Evolutionary conservation across 2,113 vertebrate species (phyloP).

Genomic region (Melanerpes formicivorus): DNA sequence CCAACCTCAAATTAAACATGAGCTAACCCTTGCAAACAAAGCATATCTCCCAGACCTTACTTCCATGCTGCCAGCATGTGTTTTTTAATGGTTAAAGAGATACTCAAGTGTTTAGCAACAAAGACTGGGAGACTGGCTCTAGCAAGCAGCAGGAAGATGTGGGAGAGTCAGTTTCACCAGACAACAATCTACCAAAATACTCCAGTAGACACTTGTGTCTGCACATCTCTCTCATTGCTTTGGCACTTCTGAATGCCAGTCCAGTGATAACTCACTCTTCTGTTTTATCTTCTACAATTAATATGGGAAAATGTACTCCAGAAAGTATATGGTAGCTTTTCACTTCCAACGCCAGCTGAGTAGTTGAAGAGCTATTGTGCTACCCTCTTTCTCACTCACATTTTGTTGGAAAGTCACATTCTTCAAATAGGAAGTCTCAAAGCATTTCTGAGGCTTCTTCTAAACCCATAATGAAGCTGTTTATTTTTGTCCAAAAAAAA

Average conservation of each 20-base stretch:
- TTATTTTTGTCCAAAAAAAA: too few species aligned
- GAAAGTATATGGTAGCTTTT: neutral
- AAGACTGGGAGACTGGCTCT: neutral
- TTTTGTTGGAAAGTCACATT: neutral
- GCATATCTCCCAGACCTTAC: neutral
- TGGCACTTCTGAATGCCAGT: neutral
- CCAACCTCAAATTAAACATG: neutral
- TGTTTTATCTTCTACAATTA: neutral
- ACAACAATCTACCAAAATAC: neutral
- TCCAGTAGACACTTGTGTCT: neutral
- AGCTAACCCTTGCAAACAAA: neutral
- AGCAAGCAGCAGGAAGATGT: neutral
- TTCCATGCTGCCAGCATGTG: neutral
- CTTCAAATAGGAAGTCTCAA: neutral
- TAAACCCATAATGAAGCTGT: neutral
- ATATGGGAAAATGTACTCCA: neutral
- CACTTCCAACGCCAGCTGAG: neutral
- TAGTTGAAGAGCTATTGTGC: neutral
- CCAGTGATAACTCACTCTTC: neutral
- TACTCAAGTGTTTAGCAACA: neutral
- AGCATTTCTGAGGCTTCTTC: neutral
- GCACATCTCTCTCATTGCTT: neutral
- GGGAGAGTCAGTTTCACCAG: neutral
- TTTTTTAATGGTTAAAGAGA: neutral
- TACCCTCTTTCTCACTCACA: neutral